Evolutionary conservation across 2,113 vertebrate genomes (phyloP).

Genomic region (Mesitornis unicolor): DNA sequence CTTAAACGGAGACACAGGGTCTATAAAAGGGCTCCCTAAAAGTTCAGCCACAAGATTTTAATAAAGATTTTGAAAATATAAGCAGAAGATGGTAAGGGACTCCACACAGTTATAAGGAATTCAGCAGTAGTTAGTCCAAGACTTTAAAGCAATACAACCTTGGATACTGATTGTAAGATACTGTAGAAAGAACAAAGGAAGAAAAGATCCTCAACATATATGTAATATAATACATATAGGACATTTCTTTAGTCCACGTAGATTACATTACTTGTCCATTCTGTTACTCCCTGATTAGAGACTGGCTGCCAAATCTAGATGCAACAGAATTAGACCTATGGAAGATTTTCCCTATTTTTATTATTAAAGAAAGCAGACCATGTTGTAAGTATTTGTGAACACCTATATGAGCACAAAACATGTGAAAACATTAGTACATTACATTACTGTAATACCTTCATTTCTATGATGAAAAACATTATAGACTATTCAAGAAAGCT

Average conservation of each 20-base stretch:
- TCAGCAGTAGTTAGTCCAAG: not conserved
- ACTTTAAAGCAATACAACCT: not conserved
- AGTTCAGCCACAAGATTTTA: not conserved
- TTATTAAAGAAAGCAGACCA: not conserved
- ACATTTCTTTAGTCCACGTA: not conserved
- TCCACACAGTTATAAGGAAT: not conserved
- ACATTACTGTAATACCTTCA: not conserved
- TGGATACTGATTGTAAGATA: not conserved
- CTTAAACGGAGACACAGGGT: no score
- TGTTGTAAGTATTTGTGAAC: not conserved
- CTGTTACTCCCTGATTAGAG: not conserved
- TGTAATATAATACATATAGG: not conserved
- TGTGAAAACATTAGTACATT: not conserved
- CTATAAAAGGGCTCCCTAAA: not conserved
- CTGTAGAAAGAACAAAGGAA: not conserved
- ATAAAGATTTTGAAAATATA: not conserved
- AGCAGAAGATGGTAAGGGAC: not conserved
- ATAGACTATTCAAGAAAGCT: not conserved
- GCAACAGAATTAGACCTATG: not conserved
- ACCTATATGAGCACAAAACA: not conserved
- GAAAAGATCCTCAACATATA: not conserved
- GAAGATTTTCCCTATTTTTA: not conserved
- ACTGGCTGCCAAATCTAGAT: not conserved
- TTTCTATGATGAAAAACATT: not conserved
- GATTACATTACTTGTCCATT: no score